Base-by-base conservation (phyloP, 2,797 vertebrate genomes). In the Brachyrhaphis roseni region DNA sequence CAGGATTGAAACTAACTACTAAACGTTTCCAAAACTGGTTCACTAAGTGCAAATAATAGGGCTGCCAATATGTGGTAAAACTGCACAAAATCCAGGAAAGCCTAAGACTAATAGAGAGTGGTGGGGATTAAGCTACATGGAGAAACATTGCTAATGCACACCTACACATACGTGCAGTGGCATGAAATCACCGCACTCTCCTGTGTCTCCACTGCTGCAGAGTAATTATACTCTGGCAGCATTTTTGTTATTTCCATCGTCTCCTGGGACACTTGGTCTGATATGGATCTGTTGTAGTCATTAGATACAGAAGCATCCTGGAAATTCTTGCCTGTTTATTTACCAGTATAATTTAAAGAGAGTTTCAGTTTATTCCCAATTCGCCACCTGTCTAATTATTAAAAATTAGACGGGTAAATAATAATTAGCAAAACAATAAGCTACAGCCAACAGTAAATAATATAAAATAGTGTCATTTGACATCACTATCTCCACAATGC, bases 271-370 rank as follows among this genome's bases (percentile, higher is more conserved):
- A 43, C 75, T 16, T 66, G 71, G 72, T 46, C 84, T 81, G 88
- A 88, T 95, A 93, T 93, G 82, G 88, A 94, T 95, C 94, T 95
- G 90, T 92, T 95, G 86, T 90, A 94, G 94, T 92, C 86, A 94
- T 88, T 81, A 87, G 89, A 86, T 96, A 92, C 92, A 94, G 90
- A 90, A 43, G 87, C 86, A 83, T 91, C 87, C 92, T 86, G 88
- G 78, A 90, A 91, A 94, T 90, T 89, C 84, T 88, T 80, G 70
- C 91, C 89, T 91, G 92, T 87, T 90, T 92, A 88, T 89, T 71
- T 84, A 89, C 90, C 89, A 88, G 75, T 84, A 88, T 87, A 92
- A 93, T 95, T 93, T 90, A 88, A 95, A 84, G 87, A 92, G 93
- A 92, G 89, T 94, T 91, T 92, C 82, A 85, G 77, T 85, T 90